Evolutionary conservation across 2,113 vertebrate species (phyloP).

Genomic region (Tupaia chinensis): DNA sequence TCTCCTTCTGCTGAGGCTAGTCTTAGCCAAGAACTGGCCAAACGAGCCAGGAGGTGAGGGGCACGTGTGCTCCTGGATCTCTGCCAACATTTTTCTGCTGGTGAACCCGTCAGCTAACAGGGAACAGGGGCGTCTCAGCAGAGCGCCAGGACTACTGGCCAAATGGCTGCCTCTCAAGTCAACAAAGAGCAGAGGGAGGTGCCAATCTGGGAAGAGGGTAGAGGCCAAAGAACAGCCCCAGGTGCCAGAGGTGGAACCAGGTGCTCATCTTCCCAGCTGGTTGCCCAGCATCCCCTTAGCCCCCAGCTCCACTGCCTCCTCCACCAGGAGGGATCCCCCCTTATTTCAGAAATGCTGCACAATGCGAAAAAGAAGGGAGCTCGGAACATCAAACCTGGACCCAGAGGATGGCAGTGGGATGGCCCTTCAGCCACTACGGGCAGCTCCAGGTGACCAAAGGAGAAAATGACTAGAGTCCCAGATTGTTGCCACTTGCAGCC

Average conservation of each 20-base stretch:
- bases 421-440: conserved; percentile 63
- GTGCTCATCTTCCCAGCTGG: conserved; percentile 52
- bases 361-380: neutral
- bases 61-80: neutral
- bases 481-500: neutral
- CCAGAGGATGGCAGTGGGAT: conserved; percentile 54
- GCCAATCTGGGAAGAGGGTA: neutral
- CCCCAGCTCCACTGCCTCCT: conserved; percentile 50
- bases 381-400: conserved; percentile 23
- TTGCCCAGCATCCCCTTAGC: conserved; percentile 44
- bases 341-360: conserved; percentile 75
- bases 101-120: neutral
- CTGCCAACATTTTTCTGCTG: neutral
- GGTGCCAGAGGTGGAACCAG: conserved; percentile 36
- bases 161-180: conserved; percentile 26
- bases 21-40: neutral
- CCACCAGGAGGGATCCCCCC: conserved; percentile 63
- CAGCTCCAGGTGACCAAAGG: conserved; percentile 67
- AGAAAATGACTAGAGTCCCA: neutral
- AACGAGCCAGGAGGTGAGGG: neutral
- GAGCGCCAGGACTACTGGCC: conserved; percentile 4
- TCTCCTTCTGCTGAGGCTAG: neutral
- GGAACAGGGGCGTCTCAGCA: neutral
- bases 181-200: conserved; percentile 40
- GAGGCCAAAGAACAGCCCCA: neutral